phyloP scores from a whole-genome alignment of 2,888 invertebrate genomes.

The Troglohyphantes excavatus region DNA sequence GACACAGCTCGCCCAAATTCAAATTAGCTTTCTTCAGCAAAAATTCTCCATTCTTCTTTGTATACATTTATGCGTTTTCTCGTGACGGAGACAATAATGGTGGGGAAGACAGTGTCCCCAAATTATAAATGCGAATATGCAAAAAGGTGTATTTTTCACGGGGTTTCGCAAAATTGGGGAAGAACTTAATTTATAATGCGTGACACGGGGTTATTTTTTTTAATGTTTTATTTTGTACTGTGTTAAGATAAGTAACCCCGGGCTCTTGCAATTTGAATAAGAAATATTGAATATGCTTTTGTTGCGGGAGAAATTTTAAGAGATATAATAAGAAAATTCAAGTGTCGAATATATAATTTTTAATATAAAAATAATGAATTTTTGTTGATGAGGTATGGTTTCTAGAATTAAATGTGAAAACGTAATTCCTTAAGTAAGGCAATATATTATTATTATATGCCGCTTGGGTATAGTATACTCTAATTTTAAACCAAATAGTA shows the following conservation, averaged over 20 bases:
- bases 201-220: conserved; percentile 1
- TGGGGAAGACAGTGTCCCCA: conserved; percentile 10
- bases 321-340: background rate
- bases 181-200: conserved; percentile 52
- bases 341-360: no score
- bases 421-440: no score
- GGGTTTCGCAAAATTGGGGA: conserved; percentile 22
- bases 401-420: no score
- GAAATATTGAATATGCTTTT: background rate
- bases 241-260: background rate
- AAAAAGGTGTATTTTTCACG: conserved; percentile 36
- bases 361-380: no score
- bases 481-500: no score
- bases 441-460: no score
- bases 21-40: conserved; percentile 20
- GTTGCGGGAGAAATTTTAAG: background rate
- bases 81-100: conserved; percentile 28
- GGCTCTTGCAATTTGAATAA: conserved; percentile 22
- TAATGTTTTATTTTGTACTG: background rate
- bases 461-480: no score
- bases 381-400: no score
- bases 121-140: conserved; percentile 44
- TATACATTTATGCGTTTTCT: conserved; percentile 34
- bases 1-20: background rate
- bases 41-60: conserved; percentile 18